Conservation (phyloP, 2,113 vertebrate genomes). For the Catharus bicknelli region DNA sequence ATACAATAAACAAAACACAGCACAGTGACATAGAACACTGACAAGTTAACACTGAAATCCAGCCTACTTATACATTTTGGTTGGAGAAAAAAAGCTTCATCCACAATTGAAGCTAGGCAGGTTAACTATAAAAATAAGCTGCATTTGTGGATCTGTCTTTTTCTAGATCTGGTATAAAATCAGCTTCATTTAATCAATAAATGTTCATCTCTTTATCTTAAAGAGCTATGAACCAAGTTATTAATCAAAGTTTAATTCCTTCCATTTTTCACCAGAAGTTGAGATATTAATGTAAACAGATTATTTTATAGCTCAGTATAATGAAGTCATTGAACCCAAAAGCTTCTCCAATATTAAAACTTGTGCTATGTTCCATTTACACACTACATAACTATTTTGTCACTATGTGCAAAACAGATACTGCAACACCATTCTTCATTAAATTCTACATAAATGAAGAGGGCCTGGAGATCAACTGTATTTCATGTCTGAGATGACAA, state of each 20-base stretch:
- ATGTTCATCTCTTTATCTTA: not conserved
- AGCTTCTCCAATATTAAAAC: not conserved
- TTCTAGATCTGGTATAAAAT: not conserved
- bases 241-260: not conserved
- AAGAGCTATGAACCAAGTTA: not conserved
- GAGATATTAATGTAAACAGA: not conserved
- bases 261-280: not conserved
- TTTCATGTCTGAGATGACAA: conserved; percentile 6
- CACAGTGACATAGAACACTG: not conserved
- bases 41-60: not conserved
- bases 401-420: not conserved
- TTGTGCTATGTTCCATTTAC: not conserved
- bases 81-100: not conserved
- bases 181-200: not conserved
- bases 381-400: not conserved
- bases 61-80: not conserved
- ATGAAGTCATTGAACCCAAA: not conserved
- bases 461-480: not conserved
- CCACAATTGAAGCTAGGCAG: not conserved
- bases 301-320: not conserved
- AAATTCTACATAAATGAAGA: not conserved
- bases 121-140: not conserved
- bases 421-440: not conserved
- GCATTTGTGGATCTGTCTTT: not conserved
- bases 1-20: not conserved